phyloP scores from a whole-genome alignment of 1,140 invertebrate genomes.

The Meloidogyne exigua region DNA sequence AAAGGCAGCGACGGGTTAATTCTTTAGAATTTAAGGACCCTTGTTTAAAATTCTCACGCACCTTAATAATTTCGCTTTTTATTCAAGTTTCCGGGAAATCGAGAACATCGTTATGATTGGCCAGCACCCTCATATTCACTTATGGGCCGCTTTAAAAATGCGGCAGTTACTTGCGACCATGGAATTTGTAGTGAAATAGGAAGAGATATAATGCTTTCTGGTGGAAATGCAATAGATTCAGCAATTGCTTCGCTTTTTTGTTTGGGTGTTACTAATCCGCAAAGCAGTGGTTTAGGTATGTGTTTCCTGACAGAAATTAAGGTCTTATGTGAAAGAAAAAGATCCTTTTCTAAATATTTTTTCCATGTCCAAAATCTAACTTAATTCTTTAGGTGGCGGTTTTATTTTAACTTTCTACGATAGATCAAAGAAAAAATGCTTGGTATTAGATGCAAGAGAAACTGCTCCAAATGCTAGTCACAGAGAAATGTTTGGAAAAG shows the following conservation, averaged over 20 bases:
- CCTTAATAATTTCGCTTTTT: not conserved
- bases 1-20: slow-evolving; percentile 24
- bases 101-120: slow-evolving; percentile 53
- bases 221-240: slow-evolving; percentile 83
- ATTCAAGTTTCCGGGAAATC: slow-evolving; percentile 39
- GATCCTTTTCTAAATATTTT: too few species aligned
- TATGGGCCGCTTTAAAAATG: slow-evolving; percentile 51
- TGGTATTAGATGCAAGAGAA: slow-evolving; percentile 76
- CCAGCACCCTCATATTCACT: slow-evolving; percentile 49
- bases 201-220: slow-evolving; percentile 72
- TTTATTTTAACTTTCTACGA: slow-evolving; percentile 80
- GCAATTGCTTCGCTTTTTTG: slow-evolving; percentile 80
- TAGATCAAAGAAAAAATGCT: slow-evolving; percentile 53
- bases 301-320: too few species aligned
- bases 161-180: slow-evolving; percentile 61
- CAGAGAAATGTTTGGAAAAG: slow-evolving; percentile 73
- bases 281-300: slow-evolving; percentile 70
- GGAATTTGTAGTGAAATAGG: slow-evolving; percentile 61
- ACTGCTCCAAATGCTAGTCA: slow-evolving; percentile 73
- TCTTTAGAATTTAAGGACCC: not conserved
- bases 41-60: not conserved
- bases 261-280: slow-evolving; percentile 78
- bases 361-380: too few species aligned
- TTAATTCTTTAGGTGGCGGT: slow-evolving; percentile 76
- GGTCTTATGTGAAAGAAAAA: too few species aligned